Percentiles rank a stretch among this genome's conserved stretches.
These are phyloP conservation scores for Archocentrus centrarchus DNA, from an alignment of 2,113 vertebrate genomes.

Conservation along the genomic window DNA sequence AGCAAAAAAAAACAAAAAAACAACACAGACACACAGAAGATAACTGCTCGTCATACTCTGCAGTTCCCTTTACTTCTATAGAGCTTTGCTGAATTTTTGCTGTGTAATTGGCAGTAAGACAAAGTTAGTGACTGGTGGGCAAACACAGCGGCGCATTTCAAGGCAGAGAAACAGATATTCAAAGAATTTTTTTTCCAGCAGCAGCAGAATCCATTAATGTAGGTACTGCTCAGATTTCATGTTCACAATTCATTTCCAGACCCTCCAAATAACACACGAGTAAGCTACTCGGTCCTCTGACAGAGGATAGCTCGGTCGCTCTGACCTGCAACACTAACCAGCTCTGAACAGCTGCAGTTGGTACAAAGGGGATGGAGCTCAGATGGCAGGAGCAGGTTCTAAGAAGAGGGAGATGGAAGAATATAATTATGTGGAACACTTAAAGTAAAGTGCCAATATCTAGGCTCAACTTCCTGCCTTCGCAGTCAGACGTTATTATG, in stretches of 20 bases:
- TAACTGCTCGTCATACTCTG: background rate
- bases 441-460: background rate
- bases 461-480: background rate
- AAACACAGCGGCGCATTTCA: accelerated
- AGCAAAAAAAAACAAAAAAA: too few relatives aligned
- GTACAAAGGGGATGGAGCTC: conserved; percentile 60
- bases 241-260: conserved; percentile 45
- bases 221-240: background rate
- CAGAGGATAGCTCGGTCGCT: conserved; percentile 47
- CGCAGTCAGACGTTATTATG: background rate
- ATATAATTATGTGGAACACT: background rate
- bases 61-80: too few relatives aligned
- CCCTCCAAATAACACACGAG: conserved; percentile 63
- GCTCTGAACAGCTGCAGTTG: conserved; percentile 62
- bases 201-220: background rate
- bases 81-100: too few relatives aligned
- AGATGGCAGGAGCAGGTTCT: conserved; percentile 17
- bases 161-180: background rate
- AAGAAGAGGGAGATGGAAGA: background rate
- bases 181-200: background rate
- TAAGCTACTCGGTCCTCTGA: conserved; percentile 48
- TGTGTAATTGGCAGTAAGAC: background rate
- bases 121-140: background rate
- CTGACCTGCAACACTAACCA: conserved; percentile 68
- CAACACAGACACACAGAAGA: background rate